Evolutionary conservation across 2,113 vertebrate species (phyloP), one percentile per base, ranked within the genome.

Genomic region (Ondatra zibethicus): DNA sequence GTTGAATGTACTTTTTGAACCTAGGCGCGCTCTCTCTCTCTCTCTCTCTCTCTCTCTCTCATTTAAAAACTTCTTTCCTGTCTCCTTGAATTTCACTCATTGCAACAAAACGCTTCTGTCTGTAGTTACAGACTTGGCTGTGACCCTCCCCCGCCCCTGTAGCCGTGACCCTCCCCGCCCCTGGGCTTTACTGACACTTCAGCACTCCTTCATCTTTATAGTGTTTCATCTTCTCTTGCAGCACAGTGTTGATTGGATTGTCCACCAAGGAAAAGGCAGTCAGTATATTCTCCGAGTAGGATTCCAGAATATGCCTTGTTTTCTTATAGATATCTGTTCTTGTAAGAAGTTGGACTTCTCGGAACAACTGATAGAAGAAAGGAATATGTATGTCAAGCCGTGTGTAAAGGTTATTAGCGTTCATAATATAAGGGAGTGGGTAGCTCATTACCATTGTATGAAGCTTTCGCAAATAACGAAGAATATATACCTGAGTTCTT

Each of bases 311-410:
- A 76, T 98, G 92, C 25, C 72, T 96, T 94, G 96, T 98, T 98
- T 98, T 98, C 95, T 98, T 98, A 85, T 96, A 98, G 96, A 99
- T 97, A 92, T 98, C 98, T 93, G 45, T 97, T n/a, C 96, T 98
- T 66, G 98, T 98, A 80, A 98, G 98, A 94, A 98, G 96, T 70
- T 98, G 97, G 97, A 98, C 98, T 97, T 98, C 98, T 97, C 97
- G 98, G 94, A 98, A 98, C 86, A 99, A 97, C 98, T 99, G 78
- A 76, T 96, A 95, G 89, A 89, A 93, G 65, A 84, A 80, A 94
- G 61, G 12, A 39, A 55, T 27, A 16, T 13, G 39, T 61, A 78
- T 9, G n/a, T 19, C 7, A 91, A n/a, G 72, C 89, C 52, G 88
- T 10, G 80, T 89, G 70, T 50, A 89, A 97, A 85, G 19, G 39